Conservation (phyloP, 2,888 invertebrate genomes). For the Aspidiotus rigidus region DNA sequence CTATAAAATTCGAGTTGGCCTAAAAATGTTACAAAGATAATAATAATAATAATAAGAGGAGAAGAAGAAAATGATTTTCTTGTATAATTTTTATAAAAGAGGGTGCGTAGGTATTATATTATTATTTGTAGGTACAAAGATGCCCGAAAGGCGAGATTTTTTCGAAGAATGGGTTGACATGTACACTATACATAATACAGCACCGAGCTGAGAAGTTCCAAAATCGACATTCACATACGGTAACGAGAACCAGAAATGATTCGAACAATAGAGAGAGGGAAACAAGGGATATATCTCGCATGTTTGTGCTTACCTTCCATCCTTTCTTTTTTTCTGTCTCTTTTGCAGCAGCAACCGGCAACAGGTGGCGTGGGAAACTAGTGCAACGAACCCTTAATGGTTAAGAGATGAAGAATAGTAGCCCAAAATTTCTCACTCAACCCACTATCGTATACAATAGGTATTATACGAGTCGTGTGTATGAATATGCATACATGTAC, state of each 20-base stretch:
- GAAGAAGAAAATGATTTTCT: too few species aligned
- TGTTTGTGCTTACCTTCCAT: background rate
- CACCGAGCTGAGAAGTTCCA: constrained; percentile 25
- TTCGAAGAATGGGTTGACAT: constrained; percentile 13
- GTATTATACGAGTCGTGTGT: background rate
- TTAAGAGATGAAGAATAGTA: too few species aligned
- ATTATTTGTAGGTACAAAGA: background rate
- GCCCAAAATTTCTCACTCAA: constrained; percentile 14
- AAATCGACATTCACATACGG: constrained; percentile 29
- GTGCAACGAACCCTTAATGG: constrained; percentile 25
- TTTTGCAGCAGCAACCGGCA: background rate
- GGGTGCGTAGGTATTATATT: too few species aligned
- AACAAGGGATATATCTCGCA: constrained; percentile 16
- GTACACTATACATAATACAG: constrained; percentile 13
- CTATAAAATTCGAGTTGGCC: too few species aligned
- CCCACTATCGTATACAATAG: constrained; percentile 13
- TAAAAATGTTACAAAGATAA: too few species aligned
- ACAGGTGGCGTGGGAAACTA: constrained; percentile 30
- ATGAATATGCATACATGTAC: background rate
- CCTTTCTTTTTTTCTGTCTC: too few species aligned
- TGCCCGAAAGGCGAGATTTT: background rate
- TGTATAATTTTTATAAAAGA: too few species aligned
- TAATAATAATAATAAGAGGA: too few species aligned
- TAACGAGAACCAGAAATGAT: constrained; percentile 13
- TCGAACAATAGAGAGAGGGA: constrained; percentile 13